Evolutionary conservation across 2,888 invertebrate species (phyloP).

Genomic region (Allygus modestus): DNA sequence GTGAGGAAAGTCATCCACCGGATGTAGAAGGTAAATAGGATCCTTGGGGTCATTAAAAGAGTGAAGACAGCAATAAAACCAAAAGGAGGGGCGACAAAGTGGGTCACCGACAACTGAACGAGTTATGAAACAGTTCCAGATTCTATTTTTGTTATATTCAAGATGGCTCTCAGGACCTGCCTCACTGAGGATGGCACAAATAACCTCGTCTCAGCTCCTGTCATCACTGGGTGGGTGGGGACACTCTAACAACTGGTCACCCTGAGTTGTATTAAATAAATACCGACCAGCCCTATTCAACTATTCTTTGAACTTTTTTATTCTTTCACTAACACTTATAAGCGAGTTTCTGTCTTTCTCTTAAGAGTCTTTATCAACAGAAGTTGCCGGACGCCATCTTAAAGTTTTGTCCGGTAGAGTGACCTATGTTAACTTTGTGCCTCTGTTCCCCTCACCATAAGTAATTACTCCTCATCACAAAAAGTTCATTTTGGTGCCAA

Average conservation of each 20-base stretch:
- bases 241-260: not conserved
- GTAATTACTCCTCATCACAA: too few relatives aligned
- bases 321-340: too few relatives aligned
- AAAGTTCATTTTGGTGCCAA: too few relatives aligned
- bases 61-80: not conserved
- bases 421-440: too few relatives aligned
- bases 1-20: not conserved
- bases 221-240: not conserved
- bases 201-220: not conserved
- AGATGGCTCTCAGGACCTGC: slow-evolving; percentile 42
- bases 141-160: slow-evolving; percentile 37
- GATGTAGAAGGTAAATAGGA: not conserved
- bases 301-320: too few relatives aligned
- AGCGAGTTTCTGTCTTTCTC: too few relatives aligned
- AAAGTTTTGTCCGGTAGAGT: too few relatives aligned
- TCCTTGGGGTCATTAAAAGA: not conserved
- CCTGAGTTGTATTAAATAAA: too few relatives aligned
- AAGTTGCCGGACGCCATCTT: too few relatives aligned
- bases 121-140: slow-evolving; percentile 56
- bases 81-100: not conserved
- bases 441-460: too few relatives aligned
- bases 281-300: too few relatives aligned
- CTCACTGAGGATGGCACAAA: slow-evolving; percentile 9
- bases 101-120: slow-evolving; percentile 55
- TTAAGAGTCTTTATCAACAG: too few relatives aligned